Evolutionary conservation across 2,113 vertebrate species (phyloP).

Genomic region (Perca flavescens): DNA sequence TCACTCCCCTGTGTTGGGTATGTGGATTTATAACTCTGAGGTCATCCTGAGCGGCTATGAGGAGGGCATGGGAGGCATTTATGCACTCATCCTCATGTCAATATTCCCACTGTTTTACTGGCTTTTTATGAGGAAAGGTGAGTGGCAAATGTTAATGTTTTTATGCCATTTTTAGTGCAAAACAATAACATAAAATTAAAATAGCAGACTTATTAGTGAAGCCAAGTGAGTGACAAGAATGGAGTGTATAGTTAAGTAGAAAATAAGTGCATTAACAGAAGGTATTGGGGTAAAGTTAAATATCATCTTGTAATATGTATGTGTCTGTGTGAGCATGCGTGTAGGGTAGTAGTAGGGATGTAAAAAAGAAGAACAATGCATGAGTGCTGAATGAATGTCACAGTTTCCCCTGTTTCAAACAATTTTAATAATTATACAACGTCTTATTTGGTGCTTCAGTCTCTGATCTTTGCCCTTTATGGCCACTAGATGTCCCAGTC

Average conservation of each 20-base stretch:
- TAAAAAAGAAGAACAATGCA: background rate
- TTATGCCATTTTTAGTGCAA: background rate
- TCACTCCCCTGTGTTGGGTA: constrained; percentile 9
- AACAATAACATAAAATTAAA: background rate
- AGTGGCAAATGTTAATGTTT: constrained; percentile 19
- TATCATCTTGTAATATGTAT: background rate
- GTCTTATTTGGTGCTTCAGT: background rate
- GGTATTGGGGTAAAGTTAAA: background rate
- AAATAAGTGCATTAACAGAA: constrained; percentile 9
- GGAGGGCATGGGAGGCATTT: constrained; percentile 38
- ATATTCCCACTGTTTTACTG: constrained; percentile 59
- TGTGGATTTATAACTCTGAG: constrained; percentile 28
- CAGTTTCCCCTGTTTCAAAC: background rate
- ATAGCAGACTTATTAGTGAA: no score
- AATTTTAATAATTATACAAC: background rate
- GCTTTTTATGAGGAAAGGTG: constrained; percentile 66
- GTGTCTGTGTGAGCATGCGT: background rate
- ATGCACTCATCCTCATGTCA: constrained; percentile 53
- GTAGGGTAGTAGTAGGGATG: background rate
- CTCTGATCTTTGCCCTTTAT: constrained; percentile 50
- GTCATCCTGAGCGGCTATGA: constrained; percentile 1
- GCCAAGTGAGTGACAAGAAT: background rate
- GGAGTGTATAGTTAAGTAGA: background rate
- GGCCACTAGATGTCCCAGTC: constrained; percentile 74
- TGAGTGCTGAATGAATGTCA: background rate